These are phyloP conservation scores for Spinus pinus DNA, from an alignment of 2,797 vertebrate species.

Conservation along the genomic window DNA sequence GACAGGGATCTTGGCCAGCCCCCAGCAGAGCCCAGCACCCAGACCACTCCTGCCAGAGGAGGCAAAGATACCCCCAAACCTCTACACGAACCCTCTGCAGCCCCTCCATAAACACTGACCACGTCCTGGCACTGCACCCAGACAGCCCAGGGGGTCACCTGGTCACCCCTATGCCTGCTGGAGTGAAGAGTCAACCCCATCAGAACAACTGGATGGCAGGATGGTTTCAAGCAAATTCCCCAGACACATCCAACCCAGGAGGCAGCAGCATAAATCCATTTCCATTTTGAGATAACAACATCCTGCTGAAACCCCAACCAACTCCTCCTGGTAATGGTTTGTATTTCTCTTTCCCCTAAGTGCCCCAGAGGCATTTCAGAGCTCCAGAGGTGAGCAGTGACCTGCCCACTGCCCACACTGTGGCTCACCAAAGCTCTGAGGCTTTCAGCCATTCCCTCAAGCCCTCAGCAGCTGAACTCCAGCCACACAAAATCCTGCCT, in stretches of 20 bases:
- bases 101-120: neutral
- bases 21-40: neutral
- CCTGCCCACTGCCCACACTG: neutral
- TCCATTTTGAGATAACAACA: neutral
- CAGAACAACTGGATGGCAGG: fast-evolving
- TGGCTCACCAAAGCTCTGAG: neutral
- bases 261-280: neutral
- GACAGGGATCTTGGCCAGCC: neutral
- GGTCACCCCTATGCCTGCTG: neutral
- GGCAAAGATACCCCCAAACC: neutral
- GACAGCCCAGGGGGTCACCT: neutral
- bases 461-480: neutral
- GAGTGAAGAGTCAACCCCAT: neutral
- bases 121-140: neutral
- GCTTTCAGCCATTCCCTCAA: neutral
- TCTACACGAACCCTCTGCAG: neutral
- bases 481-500: neutral
- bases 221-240: neutral
- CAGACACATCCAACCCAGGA: neutral
- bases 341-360: neutral
- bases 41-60: neutral
- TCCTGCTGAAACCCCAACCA: neutral
- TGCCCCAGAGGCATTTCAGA: neutral
- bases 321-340: neutral
- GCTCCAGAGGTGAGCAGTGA: neutral